Base-by-base conservation (phyloP, 2,113 vertebrate genomes). In the Ramphastos sulfuratus region DNA sequence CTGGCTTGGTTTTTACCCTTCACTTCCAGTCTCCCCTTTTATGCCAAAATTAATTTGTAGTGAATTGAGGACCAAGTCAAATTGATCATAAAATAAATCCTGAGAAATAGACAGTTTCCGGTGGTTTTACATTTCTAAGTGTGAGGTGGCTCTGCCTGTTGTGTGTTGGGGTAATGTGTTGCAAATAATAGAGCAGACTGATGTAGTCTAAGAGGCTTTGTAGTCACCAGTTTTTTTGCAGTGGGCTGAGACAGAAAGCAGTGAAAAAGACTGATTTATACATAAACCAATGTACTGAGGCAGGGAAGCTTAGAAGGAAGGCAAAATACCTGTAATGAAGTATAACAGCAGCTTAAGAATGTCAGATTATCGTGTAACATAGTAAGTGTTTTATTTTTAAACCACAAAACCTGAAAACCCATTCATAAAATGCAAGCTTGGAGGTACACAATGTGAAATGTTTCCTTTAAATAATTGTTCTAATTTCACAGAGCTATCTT, bases 11-110 rank as follows among this genome's bases (percentile, higher is more conserved):
- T 94, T 69, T 17, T 1, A 15, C 8, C 23, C 37, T 11, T 55
- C 0, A 3, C 2, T 24, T 50, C 12, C 6, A 2, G 0, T 63
- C 19, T 77, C 15, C 42, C 3, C 24, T 92, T 12, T 3, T 44
- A 16, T 21, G 15, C n/a, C 77, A 46, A 44, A 69, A 52, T 50
- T 21, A 44, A 48, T 72, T 44, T 72, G 7, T n/a, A 31, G 39
- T 82, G 55, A 79, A 4, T 33, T 64, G 61, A 84, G 37, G 14
- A 84, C 27, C 6, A 37, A n/a, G 28, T 48, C 20, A 64, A 25
- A 50, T 21, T 59, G 50, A 42, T 78, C 4, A 10, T 60, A 25
- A 75, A 83, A 12, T 12, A 76, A 48, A 35, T 48, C 18, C 44
- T 82, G 89, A 15, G 12, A 75, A 79, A 63, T 4, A 9, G 30